Base-by-base conservation (phyloP, 2,888 invertebrate genomes). In the Cephus sareptanus region DNA sequence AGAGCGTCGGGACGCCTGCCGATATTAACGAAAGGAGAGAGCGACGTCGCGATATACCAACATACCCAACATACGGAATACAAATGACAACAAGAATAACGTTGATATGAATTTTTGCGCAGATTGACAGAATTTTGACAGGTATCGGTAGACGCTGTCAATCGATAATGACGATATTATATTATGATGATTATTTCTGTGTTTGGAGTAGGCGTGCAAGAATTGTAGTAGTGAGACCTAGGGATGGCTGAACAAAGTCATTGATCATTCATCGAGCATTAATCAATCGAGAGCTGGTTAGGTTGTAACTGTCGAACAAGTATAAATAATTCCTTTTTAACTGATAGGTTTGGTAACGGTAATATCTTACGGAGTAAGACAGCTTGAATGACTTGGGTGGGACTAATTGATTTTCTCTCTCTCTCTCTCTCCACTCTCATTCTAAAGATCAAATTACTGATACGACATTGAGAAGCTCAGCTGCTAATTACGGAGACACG, bases 361-460 rank as follows among this genome's bases (percentile, higher is more conserved):
- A 23, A 56, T 56, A 56, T 56, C 56, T 56, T 23, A 56, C 23
- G 9, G 23, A 56, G 23, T 56, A 56, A 56, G 56, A 56, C 56
- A 56, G 56, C 56, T 56, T 56, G 23, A 23, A 56, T 56, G 56
- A 56, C 23, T 23, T 56, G 9, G 37, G 77, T 75, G 68, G 70
- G 40, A 74, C 23, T 76, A 56, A 34, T 40, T 76, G 33, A 33
- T 31, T 70, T 71, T 73, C 56, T 37, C 74, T 68, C 34, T 69
- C 34, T 69, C 73, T 73, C 77, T 70, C 73, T 69, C 40, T 23
- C 37, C 73, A 33, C 4, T 68, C 78, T 35, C 75, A 75, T 69
- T 33, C 56, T 34, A 69, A 4, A 76, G 40, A 77, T 77, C 31
- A 56, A 37, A 76, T 11, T 74, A 34, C 69, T 37, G 77, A 23